These are phyloP conservation scores for Lypha dubia DNA, from an alignment of 2,888 invertebrate genomes.

Conservation along the genomic window DNA sequence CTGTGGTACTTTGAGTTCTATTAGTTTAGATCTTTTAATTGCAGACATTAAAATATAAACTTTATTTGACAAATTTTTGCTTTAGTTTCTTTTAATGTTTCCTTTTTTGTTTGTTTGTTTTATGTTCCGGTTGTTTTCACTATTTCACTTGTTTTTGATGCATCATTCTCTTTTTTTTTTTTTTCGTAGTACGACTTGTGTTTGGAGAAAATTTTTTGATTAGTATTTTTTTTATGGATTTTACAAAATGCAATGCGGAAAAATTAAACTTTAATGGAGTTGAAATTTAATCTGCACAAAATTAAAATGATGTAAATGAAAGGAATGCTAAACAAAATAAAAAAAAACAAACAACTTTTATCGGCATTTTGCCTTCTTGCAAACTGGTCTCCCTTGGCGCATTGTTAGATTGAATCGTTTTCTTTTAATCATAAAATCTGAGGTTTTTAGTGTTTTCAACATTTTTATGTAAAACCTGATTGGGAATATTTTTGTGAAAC, in stretches of 20 bases:
- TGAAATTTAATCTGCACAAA: too few species aligned
- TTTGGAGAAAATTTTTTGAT: neutral
- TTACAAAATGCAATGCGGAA: conserved; percentile 1
- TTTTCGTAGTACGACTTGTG: neutral
- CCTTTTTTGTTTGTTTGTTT: neutral
- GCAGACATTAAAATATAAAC: neutral
- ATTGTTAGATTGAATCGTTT: neutral
- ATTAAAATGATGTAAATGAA: too few species aligned
- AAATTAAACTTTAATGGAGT: conserved; percentile 20
- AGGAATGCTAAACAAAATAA: too few species aligned
- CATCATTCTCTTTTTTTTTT: neutral
- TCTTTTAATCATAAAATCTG: neutral
- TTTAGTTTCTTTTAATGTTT: neutral
- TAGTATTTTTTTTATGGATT: neutral
- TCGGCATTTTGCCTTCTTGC: too few species aligned
- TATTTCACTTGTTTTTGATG: conserved; percentile 1
- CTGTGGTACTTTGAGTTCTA: neutral
- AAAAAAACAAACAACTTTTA: too few species aligned
- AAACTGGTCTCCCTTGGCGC: too few species aligned
- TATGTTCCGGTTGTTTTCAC: neutral
- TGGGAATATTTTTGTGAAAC: too few species aligned
- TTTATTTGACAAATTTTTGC: neutral
- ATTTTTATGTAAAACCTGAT: too few species aligned
- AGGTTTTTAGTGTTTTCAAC: too few species aligned
- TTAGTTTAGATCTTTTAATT: neutral